Percentiles rank a stretch among this genome's conserved stretches.
Evolutionary conservation across 2,797 vertebrate genomes (phyloP).

Genomic region (Galaxias olidus): DNA sequence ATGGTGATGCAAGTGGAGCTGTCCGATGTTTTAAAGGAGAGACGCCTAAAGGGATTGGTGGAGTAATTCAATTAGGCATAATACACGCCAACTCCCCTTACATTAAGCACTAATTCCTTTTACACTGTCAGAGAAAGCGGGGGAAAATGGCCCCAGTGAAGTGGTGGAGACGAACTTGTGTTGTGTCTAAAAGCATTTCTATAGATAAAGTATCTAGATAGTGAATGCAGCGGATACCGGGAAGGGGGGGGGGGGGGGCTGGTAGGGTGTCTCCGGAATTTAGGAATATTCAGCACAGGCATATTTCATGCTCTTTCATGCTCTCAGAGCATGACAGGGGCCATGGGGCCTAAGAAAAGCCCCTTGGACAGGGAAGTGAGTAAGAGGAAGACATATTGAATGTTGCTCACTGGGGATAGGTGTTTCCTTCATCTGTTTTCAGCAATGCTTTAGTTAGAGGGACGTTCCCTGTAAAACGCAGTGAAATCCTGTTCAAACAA

Average conservation of each 20-base stretch:
- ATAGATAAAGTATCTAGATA: constrained; percentile 23
- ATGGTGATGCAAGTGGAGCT: constrained; percentile 57
- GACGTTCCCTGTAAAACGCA: neutral
- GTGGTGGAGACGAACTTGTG: constrained; percentile 12
- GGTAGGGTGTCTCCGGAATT: constrained; percentile 7
- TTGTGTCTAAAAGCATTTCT: constrained; percentile 14
- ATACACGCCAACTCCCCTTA: constrained; percentile 56
- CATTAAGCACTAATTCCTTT: constrained; percentile 55
- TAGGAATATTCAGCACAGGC: neutral
- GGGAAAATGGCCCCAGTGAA: constrained; percentile 26
- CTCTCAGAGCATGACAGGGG: neutral
- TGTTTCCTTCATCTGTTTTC: constrained; percentile 23
- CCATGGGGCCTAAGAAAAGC: constrained; percentile 9
- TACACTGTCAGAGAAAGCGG: constrained; percentile 36
- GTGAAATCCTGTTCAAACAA: neutral
- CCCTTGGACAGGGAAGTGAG: constrained; percentile 5
- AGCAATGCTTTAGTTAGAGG: constrained; percentile 6
- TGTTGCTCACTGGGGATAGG: constrained; percentile 19
- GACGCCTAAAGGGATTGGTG: constrained; percentile 46
- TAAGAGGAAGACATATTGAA: constrained; percentile 20
- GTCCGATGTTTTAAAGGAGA: constrained; percentile 51
- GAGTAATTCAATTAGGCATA: constrained; percentile 68
- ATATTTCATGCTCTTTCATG: constrained; percentile 7
- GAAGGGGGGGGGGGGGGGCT: neutral
- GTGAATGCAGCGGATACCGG: constrained; percentile 9